Evolutionary conservation across 2,113 vertebrate species (phyloP), one percentile per base, ranked within the genome.

Genomic region (Brienomyrus brachyistius): DNA sequence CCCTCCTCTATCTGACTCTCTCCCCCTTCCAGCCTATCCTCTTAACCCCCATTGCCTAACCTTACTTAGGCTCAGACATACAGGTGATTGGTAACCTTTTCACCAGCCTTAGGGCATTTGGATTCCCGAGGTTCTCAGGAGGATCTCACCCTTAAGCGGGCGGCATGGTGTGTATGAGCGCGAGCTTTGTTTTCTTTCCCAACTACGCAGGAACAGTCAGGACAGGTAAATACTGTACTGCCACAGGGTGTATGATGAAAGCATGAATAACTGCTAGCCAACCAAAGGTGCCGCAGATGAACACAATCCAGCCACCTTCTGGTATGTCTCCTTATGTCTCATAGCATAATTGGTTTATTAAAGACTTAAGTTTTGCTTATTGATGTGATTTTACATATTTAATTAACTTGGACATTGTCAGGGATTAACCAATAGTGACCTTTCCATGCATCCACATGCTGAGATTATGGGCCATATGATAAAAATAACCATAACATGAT

Each of bases 11-110:
- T 31, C 91, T 89, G 89, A 88, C 88, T 92, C 94, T 90, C 92
- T 92, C 93, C 89, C 91, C 90, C 91, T 90, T 84, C 92, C 90
- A 90, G 92, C 92, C 92, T 93, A 91, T 92, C 93, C 92, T 91
- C 74, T 47, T 7, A 43, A 48, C n/a, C 21, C 77, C 52, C 52
- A 50, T 47, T 56, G 31, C 54, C 19, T 87, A 92, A 92, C 83
- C 92, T 94, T 95, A 95, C 94, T 93, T 93, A 88, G 94, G 89
- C 92, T 87, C 86, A 89, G 89, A 94, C 95, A 96, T 95, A 93
- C 92, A 89, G 74, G 59, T 91, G 92, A 92, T 94, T 90, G 93
- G 94, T 94, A 92, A 93, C 93, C 94, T 54, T 92, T 93, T 92
- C 47, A 88, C 51, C 86, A 40, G 89, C 91, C 94, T 94, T 91